phyloP scores from a whole-genome alignment of 2,888 invertebrate species.

The Phyllotreta striolata region DNA sequence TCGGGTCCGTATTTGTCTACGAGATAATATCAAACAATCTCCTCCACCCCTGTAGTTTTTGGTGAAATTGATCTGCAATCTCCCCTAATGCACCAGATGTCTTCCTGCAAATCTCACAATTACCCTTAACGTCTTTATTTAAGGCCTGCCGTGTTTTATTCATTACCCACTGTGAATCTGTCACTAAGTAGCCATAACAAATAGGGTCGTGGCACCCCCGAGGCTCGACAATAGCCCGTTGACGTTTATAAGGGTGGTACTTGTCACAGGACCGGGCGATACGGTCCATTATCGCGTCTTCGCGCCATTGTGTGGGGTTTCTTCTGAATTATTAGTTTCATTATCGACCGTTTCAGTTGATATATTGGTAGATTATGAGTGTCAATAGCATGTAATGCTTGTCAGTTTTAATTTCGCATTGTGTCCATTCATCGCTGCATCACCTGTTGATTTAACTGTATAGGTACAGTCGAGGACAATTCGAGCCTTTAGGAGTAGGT shows the following conservation, averaged over 20 bases:
- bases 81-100: constrained; percentile 52
- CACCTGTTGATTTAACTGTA: constrained; percentile 25
- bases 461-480: not conserved
- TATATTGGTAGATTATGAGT: constrained; percentile 29
- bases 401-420: constrained; percentile 27
- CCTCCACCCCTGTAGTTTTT: constrained; percentile 11
- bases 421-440: constrained; percentile 6
- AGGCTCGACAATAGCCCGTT: constrained; percentile 44
- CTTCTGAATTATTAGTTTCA: constrained; percentile 37
- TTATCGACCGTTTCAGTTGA: constrained; percentile 33
- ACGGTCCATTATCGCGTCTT: constrained; percentile 40
- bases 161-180: constrained; percentile 44
- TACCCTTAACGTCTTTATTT: constrained; percentile 42
- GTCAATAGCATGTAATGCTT: constrained; percentile 32
- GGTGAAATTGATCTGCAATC: constrained; percentile 22
- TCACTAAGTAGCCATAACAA: constrained; percentile 56
- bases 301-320: constrained; percentile 32
- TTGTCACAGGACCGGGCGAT: constrained; percentile 41
- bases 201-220: constrained; percentile 48
- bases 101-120: constrained; percentile 38
- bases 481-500: too few species aligned
- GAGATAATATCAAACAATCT: constrained; percentile 19
- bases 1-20: not conserved
- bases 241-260: constrained; percentile 45
- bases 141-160: constrained; percentile 44